Evolutionary conservation across 1,140 invertebrate genomes (phyloP).

Genomic region (Lutraria rhynchaena): DNA sequence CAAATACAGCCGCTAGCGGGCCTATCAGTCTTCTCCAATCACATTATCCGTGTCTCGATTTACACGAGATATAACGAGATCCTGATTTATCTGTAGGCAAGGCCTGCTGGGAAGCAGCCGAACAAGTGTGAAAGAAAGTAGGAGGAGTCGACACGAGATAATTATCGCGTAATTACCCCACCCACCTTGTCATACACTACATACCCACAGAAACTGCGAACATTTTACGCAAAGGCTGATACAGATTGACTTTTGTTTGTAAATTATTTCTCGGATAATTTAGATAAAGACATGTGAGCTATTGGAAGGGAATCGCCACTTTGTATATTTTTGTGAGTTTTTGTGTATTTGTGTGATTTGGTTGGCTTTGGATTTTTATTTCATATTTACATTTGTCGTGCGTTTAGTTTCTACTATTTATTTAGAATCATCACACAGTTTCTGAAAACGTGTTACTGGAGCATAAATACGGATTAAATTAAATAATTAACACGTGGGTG

Average conservation of each 20-base stretch:
- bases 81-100: conserved; percentile 42
- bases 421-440: conserved; percentile 37
- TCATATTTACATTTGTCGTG: conserved; percentile 54
- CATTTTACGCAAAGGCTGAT: conserved; percentile 44
- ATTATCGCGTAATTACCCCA: conserved; percentile 30
- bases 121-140: conserved; percentile 42
- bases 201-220: conserved; percentile 30
- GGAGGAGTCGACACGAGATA: conserved; percentile 29
- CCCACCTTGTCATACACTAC: conserved; percentile 47
- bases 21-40: conserved; percentile 57
- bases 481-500: conserved; percentile 25
- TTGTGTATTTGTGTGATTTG: conserved; percentile 58
- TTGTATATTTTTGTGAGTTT: conserved; percentile 63
- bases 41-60: conserved; percentile 48
- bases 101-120: conserved; percentile 31
- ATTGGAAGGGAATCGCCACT: conserved; percentile 59
- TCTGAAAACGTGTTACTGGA: conserved; percentile 25
- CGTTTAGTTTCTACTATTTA: conserved; percentile 37
- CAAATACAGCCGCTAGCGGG: conserved; percentile 24
- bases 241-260: conserved; percentile 63
- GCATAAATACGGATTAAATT: conserved; percentile 50
- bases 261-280: conserved; percentile 63
- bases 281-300: conserved; percentile 60
- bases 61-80: conserved; percentile 58
- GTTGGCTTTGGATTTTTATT: conserved; percentile 50